A percentile compares a stretch with the other conserved stretches of the same genome.
Conservation (phyloP, 2,113 vertebrate species). For the Oreochromis tanganicae region DNA sequence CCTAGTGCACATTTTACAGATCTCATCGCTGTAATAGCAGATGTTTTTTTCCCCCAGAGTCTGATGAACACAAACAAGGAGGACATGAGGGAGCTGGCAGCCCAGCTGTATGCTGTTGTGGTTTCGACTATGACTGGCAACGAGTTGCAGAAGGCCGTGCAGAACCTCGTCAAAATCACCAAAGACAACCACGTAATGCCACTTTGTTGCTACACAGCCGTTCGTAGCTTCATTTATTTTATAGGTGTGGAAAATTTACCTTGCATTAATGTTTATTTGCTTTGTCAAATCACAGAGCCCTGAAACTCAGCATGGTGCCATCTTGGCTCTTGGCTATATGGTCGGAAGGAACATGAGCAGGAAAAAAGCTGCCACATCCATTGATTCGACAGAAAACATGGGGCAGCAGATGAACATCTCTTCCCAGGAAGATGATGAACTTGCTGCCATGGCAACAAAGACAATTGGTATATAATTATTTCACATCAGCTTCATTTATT, state of each 20-base stretch:
- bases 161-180: slow-evolving; percentile 89
- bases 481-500: not conserved
- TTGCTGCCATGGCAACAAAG: slow-evolving; percentile 84
- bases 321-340: slow-evolving; percentile 93
- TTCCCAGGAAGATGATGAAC: slow-evolving; percentile 78
- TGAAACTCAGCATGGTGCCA: slow-evolving; percentile 91
- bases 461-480: slow-evolving; percentile 78
- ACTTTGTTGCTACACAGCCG: not conserved
- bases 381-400: slow-evolving; percentile 51
- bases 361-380: slow-evolving; percentile 62
- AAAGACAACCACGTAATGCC: slow-evolving; percentile 87
- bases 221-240: not conserved
- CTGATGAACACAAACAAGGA: slow-evolving; percentile 97
- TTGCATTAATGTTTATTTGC: not conserved
- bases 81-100: slow-evolving; percentile 94
- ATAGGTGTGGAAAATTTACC: not conserved
- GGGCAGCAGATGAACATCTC: slow-evolving; percentile 60
- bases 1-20: not conserved
- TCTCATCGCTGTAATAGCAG: not conserved
- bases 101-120: slow-evolving; percentile 91
- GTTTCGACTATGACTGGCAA: slow-evolving; percentile 87
- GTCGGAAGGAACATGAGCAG: slow-evolving; percentile 88
- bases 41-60: slow-evolving; percentile 66
- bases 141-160: slow-evolving; percentile 82
- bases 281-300: slow-evolving; percentile 75